Evolutionary conservation across 2,113 vertebrate genomes (phyloP).

Genomic region (Laticauda colubrina): DNA sequence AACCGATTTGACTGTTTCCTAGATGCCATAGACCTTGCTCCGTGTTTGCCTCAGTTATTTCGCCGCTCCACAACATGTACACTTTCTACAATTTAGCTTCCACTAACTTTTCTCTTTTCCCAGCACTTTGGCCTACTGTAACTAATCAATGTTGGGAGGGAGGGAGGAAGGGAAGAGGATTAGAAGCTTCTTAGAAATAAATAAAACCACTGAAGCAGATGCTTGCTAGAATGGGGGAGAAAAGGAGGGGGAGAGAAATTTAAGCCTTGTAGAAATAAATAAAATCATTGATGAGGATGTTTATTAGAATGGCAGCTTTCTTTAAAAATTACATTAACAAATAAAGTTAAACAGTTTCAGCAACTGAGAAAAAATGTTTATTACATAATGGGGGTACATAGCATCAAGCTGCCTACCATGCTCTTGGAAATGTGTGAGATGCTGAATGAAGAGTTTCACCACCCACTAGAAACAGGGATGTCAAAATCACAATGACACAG

Average conservation of each 20-base stretch:
- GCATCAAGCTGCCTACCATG: not conserved
- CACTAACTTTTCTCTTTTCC: not conserved
- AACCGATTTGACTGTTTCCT: too few relatives aligned
- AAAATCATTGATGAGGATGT: not conserved
- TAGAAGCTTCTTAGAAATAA: not conserved
- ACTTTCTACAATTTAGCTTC: not conserved
- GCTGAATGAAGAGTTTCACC: not conserved
- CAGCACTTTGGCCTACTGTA: not conserved
- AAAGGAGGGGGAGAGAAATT: not conserved
- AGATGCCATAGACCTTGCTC: too few relatives aligned
- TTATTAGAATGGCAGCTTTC: not conserved
- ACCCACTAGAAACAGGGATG: too few relatives aligned
- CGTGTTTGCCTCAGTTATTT: too few relatives aligned
- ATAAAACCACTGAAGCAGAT: not conserved
- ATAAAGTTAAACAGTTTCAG: not conserved
- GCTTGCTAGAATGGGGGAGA: not conserved
- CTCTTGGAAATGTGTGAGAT: not conserved
- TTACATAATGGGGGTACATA: not conserved
- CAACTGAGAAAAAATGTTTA: not conserved
- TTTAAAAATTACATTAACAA: not conserved
- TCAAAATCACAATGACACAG: too few relatives aligned
- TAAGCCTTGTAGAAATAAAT: not conserved
- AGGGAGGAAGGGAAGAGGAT: not conserved
- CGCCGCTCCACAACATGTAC: not conserved
- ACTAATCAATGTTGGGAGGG: not conserved